Evolutionary conservation across 1,140 invertebrate genomes (phyloP).

Genomic region (Eupristina koningsbergeri): DNA sequence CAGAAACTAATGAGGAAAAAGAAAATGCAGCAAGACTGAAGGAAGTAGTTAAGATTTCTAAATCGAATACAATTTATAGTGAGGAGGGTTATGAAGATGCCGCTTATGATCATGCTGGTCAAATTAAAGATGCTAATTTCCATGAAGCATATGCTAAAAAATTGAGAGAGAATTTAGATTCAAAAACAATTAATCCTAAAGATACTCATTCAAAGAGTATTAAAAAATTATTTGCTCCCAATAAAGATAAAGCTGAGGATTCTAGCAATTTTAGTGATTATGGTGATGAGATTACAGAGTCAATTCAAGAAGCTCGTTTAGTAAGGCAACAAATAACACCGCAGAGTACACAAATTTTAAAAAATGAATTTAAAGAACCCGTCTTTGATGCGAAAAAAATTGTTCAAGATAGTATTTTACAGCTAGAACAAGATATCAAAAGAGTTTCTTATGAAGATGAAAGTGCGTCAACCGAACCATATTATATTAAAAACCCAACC

Average conservation of each 20-base stretch:
- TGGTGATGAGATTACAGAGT: conserved; percentile 31
- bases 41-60: conserved; percentile 80
- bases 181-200: background rate
- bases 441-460: conserved; percentile 57
- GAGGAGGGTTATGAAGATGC: conserved; percentile 86
- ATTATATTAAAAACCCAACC: background rate
- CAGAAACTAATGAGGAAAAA: conserved; percentile 76
- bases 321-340: conserved; percentile 45
- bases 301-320: conserved; percentile 39
- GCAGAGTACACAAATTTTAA: background rate
- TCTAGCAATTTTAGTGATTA: conserved; percentile 50
- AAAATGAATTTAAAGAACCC: conserved; percentile 32
- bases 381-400: conserved; percentile 57
- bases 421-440: conserved; percentile 62
- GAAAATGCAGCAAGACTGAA: conserved; percentile 77
- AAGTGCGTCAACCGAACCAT: conserved; percentile 43
- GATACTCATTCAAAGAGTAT: background rate
- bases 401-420: conserved; percentile 55
- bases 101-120: conserved; percentile 83
- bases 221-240: background rate
- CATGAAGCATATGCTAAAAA: conserved; percentile 68
- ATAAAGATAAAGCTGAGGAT: conserved; percentile 1
- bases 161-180: conserved; percentile 55
- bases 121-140: conserved; percentile 78
- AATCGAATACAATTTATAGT: conserved; percentile 81